These are phyloP conservation scores for Antechinus flavipes DNA, from an alignment of 2,113 vertebrate genomes.

Conservation along the genomic window DNA sequence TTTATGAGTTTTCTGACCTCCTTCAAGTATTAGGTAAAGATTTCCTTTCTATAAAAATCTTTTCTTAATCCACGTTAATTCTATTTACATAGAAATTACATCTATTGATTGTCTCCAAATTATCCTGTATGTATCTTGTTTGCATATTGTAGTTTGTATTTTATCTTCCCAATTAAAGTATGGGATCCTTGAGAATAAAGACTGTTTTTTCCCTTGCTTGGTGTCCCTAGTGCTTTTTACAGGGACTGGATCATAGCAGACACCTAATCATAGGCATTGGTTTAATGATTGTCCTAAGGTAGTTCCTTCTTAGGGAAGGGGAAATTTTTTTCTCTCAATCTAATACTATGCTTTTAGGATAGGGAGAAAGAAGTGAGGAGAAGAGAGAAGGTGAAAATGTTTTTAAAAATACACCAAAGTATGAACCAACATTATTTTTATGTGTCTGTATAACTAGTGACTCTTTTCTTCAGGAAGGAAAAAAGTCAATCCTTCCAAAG, in stretches of 20 bases:
- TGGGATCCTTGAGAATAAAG: not conserved
- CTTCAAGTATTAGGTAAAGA: no score
- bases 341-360: not conserved
- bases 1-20: not conserved
- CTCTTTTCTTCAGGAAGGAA: not conserved
- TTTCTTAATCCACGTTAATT: not conserved
- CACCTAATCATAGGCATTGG: not conserved
- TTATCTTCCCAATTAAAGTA: not conserved
- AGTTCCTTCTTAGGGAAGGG: not conserved
- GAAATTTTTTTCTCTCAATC: not conserved
- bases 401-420: not conserved
- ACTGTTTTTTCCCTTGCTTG: not conserved
- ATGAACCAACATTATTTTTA: not conserved
- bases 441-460: not conserved
- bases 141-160: not conserved
- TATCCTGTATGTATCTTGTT: not conserved
- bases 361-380: no score
- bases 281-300: not conserved
- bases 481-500: not conserved
- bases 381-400: not conserved
- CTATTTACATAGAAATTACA: not conserved
- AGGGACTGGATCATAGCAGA: not conserved
- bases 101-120: not conserved
- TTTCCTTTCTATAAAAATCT: not conserved
- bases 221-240: not conserved